Evolutionary conservation across 1,140 invertebrate species (phyloP).

Genomic region (Nylanderia fulva): DNA sequence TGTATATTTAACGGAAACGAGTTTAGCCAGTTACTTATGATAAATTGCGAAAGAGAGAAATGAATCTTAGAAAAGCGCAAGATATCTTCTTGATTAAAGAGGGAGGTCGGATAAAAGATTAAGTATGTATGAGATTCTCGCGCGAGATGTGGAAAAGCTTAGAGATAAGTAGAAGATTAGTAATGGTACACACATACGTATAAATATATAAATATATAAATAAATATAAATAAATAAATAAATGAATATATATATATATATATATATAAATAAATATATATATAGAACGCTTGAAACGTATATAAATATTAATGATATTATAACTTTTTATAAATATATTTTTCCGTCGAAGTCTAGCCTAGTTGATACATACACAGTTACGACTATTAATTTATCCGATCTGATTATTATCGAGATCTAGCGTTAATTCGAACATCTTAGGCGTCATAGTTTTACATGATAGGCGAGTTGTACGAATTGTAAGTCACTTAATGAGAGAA

Average conservation of each 20-base stretch:
- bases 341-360: slow-evolving; percentile 86
- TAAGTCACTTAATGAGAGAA: slow-evolving; percentile 64
- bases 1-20: slow-evolving; percentile 66
- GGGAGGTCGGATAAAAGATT: slow-evolving; percentile 45
- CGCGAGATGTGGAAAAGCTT: slow-evolving; percentile 75
- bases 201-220: slow-evolving; percentile 75
- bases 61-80: slow-evolving; percentile 61
- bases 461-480: slow-evolving; percentile 80
- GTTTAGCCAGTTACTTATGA: slow-evolving; percentile 77
- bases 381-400: slow-evolving; percentile 84
- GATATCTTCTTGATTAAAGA: slow-evolving; percentile 32
- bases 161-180: slow-evolving; percentile 83
- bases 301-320: slow-evolving; percentile 84
- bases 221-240: slow-evolving; percentile 62
- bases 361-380: slow-evolving; percentile 85
- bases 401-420: slow-evolving; percentile 83
- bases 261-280: slow-evolving; percentile 70
- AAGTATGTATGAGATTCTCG: slow-evolving; percentile 71
- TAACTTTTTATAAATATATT: slow-evolving; percentile 87
- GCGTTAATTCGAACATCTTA: slow-evolving; percentile 83
- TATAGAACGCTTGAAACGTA: slow-evolving; percentile 84
- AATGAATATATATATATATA: slow-evolving; percentile 45
- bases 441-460: slow-evolving; percentile 80
- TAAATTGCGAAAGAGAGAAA: slow-evolving; percentile 59
- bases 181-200: slow-evolving; percentile 66